These are phyloP conservation scores for Cynoglossus semilaevis DNA, from an alignment of 2,113 vertebrate genomes.

Conservation along the genomic window DNA sequence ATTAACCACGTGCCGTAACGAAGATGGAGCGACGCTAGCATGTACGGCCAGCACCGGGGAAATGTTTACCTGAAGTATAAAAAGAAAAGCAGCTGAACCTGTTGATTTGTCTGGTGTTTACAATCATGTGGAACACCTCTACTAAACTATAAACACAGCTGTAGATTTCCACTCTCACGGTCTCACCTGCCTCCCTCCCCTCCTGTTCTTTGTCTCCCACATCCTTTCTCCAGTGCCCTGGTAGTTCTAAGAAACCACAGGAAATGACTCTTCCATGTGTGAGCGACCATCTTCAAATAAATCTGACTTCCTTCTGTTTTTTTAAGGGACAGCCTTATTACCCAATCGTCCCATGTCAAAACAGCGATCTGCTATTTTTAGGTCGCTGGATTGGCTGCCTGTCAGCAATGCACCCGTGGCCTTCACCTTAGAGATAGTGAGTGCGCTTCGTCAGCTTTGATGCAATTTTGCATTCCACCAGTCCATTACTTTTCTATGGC, in stretches of 20 bases:
- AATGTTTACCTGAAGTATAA: too few species aligned
- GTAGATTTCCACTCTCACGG: too few species aligned
- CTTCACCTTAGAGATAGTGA: slow-evolving; percentile 14
- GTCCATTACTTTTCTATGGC: too few species aligned
- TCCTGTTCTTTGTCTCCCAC: slow-evolving; percentile 10
- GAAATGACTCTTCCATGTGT: slow-evolving; percentile 52
- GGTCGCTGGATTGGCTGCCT: background rate
- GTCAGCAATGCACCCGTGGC: background rate
- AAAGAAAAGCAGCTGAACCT: too few species aligned
- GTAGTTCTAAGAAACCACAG: slow-evolving; percentile 52
- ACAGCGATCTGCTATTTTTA: slow-evolving; percentile 42
- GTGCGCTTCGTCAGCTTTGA: background rate
- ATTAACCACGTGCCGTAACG: too few species aligned
- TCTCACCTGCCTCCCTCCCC: too few species aligned
- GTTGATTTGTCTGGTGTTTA: too few species aligned
- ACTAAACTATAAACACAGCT: too few species aligned
- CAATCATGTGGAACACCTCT: too few species aligned
- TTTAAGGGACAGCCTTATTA: slow-evolving; percentile 26
- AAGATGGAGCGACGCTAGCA: too few species aligned
- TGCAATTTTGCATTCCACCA: background rate
- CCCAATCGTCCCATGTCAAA: slow-evolving; percentile 23
- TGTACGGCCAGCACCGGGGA: too few species aligned
- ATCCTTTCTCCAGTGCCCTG: background rate
- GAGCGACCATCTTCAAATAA: background rate
- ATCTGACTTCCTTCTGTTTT: slow-evolving; percentile 20